These are phyloP conservation scores for zebrafish (Danio rerio) DNA, from an alignment of 2,113 vertebrate genomes.

Conservation along the genomic window DNA sequence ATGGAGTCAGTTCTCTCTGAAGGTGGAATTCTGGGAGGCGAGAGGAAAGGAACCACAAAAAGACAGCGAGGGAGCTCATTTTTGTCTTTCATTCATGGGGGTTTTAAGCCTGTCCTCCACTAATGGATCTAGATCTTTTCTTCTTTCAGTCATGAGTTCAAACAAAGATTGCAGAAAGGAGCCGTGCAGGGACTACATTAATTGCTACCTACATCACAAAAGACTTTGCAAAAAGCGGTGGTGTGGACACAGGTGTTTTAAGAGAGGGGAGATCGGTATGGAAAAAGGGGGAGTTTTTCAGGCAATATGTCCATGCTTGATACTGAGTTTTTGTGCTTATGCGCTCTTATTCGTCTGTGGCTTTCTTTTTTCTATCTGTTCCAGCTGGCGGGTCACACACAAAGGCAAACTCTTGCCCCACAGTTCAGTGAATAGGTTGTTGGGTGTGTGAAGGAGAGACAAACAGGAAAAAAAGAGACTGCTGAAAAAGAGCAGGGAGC, in stretches of 20 bases:
- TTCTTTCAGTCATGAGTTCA: constrained; percentile 59
- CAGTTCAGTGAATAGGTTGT: constrained; percentile 45
- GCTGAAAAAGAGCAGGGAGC: not conserved
- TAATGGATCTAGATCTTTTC: constrained; percentile 34
- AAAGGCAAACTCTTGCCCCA: constrained; percentile 44
- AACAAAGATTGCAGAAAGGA: constrained; percentile 49
- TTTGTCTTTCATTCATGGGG: constrained; percentile 20
- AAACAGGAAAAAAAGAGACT: constrained; percentile 5
- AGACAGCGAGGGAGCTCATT: not conserved
- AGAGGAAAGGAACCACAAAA: constrained; percentile 14
- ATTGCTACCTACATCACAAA: constrained; percentile 64
- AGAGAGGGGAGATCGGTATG: constrained; percentile 41
- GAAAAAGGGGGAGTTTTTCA: constrained; percentile 36
- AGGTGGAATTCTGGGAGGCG: constrained; percentile 4
- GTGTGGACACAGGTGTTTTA: constrained; percentile 70
- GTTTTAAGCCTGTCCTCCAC: constrained; percentile 36
- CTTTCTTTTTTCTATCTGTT: constrained; percentile 42
- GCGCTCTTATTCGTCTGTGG: not conserved
- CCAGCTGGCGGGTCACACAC: constrained; percentile 40
- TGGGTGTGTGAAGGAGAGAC: constrained; percentile 38
- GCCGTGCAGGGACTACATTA: constrained; percentile 50
- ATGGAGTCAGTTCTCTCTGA: constrained; percentile 15
- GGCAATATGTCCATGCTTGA: constrained; percentile 30
- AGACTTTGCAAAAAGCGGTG: constrained; percentile 60
- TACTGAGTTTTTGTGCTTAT: constrained; percentile 31